A percentile compares a stretch with the other conserved stretches of the same genome.
phyloP scores from a whole-genome alignment of 1,140 invertebrate species.

The Probaryconus sp. region DNA sequence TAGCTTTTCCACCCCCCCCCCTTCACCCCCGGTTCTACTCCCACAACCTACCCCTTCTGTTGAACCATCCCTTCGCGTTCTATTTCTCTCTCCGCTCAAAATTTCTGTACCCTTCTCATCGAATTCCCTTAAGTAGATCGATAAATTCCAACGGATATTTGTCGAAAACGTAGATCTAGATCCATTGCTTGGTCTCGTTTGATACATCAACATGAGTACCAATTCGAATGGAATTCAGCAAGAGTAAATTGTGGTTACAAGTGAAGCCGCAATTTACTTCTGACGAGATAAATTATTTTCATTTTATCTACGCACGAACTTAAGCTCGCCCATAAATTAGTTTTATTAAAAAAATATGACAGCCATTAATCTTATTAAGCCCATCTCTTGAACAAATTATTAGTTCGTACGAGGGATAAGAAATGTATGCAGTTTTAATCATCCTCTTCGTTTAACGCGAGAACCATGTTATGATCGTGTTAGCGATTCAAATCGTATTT shows the following conservation, averaged over 20 bases:
- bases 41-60: conserved; percentile 25
- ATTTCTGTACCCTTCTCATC: conserved; percentile 47
- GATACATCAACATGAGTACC: conserved; percentile 44
- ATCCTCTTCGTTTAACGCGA: too few species aligned
- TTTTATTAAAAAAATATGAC: conserved; percentile 1
- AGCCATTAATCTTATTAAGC: too few species aligned
- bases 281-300: conserved; percentile 29
- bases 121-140: conserved; percentile 45
- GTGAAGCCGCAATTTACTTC: conserved; percentile 37
- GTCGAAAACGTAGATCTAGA: conserved; percentile 53
- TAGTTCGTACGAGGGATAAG: too few species aligned
- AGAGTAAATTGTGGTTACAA: conserved; percentile 41
- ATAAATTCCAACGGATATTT: conserved; percentile 51
- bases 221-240: conserved; percentile 40
- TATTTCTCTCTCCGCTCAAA: conserved; percentile 11
- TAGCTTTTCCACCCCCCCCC: conserved; percentile 34
- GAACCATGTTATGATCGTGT: too few species aligned
- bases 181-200: conserved; percentile 54
- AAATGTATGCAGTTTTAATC: too few species aligned
- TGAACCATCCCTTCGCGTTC: conserved; percentile 6
- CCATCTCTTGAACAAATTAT: too few species aligned
- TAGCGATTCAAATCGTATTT: too few species aligned
- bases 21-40: conserved; percentile 8
- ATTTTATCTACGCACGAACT: conserved; percentile 27
- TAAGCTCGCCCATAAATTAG: conserved; percentile 13